Percentiles rank a stretch among this genome's conserved stretches.
These are phyloP conservation scores for Drosophila sp. DNA, from an alignment of 1,140 invertebrate species.

Conservation along the genomic window DNA sequence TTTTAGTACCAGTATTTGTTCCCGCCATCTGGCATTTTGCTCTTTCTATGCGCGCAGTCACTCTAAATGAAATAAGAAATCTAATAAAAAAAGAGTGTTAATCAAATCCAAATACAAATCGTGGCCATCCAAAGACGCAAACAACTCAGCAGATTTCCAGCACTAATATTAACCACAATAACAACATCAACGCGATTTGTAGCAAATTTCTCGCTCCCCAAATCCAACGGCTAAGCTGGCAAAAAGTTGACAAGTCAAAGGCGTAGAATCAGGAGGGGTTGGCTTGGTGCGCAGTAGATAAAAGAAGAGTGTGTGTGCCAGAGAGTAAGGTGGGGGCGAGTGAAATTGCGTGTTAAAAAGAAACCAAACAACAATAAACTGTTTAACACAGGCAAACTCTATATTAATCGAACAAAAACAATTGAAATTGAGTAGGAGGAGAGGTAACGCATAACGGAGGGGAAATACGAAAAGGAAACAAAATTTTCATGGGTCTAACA, in stretches of 20 bases:
- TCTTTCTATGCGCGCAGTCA: constrained; percentile 27
- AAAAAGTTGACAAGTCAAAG: constrained; percentile 24
- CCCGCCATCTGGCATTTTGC: not conserved
- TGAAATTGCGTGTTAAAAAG: constrained; percentile 73
- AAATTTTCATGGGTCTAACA: constrained; percentile 71
- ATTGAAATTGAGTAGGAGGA: constrained; percentile 13
- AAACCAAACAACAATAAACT: constrained; percentile 51
- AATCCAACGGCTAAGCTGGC: constrained; percentile 24
- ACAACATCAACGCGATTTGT: constrained; percentile 9
- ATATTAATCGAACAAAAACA: constrained; percentile 19
- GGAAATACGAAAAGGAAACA: too few species aligned
- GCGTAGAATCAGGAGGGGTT: constrained; percentile 28
- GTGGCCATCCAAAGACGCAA: constrained; percentile 12
- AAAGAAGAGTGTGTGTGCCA: constrained; percentile 41
- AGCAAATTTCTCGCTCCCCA: constrained; percentile 1
- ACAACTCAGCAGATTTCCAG: constrained; percentile 7
- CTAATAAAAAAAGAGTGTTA: constrained; percentile 40
- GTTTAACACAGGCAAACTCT: constrained; percentile 54
- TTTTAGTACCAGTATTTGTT: constrained; percentile 19
- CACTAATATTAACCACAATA: constrained; percentile 23
- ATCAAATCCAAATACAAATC: constrained; percentile 12
- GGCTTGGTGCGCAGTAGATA: constrained; percentile 53
- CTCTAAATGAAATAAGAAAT: constrained; percentile 46
- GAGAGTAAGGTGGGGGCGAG: constrained; percentile 4
- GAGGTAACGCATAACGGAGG: too few species aligned